Conservation (phyloP, 23 tunicate species). For the Halocynthia roretzi region DNA sequence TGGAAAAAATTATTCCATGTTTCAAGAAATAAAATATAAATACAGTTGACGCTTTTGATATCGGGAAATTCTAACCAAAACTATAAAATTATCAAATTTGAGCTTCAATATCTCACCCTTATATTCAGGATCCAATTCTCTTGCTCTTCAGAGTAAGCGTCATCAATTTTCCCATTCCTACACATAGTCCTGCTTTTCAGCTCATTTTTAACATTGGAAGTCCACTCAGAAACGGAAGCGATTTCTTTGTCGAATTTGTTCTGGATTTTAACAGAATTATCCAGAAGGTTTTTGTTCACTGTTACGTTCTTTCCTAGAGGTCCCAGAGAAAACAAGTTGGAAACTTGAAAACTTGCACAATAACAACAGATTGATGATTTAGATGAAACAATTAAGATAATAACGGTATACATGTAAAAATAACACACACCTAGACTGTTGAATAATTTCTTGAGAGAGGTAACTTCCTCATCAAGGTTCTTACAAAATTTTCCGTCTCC, state of each 20-base stretch:
- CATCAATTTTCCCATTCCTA: slow-evolving; percentile 7
- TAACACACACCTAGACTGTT: slow-evolving; percentile 11
- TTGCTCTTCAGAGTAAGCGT: slow-evolving; percentile 9
- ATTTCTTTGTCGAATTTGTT: slow-evolving; percentile 2
- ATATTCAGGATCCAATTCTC: slow-evolving; percentile 10
- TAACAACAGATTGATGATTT: background rate
- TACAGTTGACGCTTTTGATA: background rate
- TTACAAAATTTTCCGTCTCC: background rate
- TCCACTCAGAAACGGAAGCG: slow-evolving; percentile 13
- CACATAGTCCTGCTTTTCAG: slow-evolving; percentile 1
- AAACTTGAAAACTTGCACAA: background rate
- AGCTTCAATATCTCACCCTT: background rate
- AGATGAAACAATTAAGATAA: background rate
- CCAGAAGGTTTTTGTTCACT: slow-evolving; percentile 9
- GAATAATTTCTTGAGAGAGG: slow-evolving; percentile 14
- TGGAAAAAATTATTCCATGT: background rate
- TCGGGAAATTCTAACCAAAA: background rate
- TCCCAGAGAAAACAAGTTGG: background rate
- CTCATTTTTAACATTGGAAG: slow-evolving; percentile 12
- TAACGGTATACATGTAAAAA: background rate
- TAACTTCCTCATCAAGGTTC: slow-evolving; percentile 13
- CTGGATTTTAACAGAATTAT: slow-evolving; percentile 1
- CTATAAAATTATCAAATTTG: background rate
- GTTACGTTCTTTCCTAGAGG: slow-evolving; percentile 18
- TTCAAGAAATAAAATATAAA: background rate